Conservation (phyloP, 2,113 vertebrate species). For the Formicarius rufipectus region DNA sequence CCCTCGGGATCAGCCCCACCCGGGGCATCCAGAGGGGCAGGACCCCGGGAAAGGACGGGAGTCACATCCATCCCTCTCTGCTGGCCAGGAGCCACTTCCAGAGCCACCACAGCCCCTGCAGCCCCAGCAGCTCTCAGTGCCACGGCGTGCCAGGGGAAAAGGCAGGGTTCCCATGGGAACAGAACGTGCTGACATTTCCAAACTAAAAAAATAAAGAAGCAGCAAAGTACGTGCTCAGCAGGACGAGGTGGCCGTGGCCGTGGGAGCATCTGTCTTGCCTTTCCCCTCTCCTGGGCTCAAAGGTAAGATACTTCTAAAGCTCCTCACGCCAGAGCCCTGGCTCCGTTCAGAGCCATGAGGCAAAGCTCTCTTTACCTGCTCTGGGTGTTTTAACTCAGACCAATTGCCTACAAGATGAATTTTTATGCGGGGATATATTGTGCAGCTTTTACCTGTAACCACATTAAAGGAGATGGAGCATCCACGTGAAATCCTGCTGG, state of each 20-base stretch:
- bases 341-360: accelerated
- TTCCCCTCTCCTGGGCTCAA: background rate
- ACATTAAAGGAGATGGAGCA: background rate
- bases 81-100: background rate
- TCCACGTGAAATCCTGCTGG: background rate
- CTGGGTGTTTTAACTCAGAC: background rate
- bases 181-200: conserved; percentile 56
- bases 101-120: background rate
- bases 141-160: background rate
- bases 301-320: accelerated
- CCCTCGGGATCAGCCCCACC: accelerated
- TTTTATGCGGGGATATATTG: background rate
- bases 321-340: accelerated
- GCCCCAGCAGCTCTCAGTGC: background rate
- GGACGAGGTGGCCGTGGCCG: background rate
- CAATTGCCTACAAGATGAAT: background rate
- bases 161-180: conserved; percentile 66
- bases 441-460: background rate
- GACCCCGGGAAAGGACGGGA: accelerated
- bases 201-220: conserved; percentile 56
- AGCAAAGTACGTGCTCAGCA: conserved; percentile 17
- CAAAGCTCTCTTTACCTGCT: background rate
- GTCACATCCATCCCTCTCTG: background rate
- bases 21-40: accelerated
- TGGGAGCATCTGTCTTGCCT: background rate